Evolutionary conservation across 1,140 invertebrate species (phyloP).

Genomic region (Ceratitis capitata): DNA sequence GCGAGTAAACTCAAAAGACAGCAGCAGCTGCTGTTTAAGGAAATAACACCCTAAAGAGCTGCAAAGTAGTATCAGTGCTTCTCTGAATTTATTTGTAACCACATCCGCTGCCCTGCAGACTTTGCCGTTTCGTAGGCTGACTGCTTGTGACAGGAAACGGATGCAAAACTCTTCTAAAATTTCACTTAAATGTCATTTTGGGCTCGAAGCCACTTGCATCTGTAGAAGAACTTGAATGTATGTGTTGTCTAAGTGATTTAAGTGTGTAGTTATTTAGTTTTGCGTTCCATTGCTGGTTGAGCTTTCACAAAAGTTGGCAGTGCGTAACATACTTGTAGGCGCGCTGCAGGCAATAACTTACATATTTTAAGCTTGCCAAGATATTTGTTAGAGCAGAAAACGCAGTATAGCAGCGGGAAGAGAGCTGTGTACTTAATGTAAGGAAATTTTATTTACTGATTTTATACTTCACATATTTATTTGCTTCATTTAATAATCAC

Average conservation of each 20-base stretch:
- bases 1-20: too few relatives aligned
- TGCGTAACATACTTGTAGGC: neutral
- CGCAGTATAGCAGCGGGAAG: too few relatives aligned
- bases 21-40: neutral
- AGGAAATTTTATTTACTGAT: too few relatives aligned
- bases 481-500: too few relatives aligned
- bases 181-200: constrained; percentile 9
- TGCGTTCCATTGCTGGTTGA: neutral
- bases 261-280: neutral
- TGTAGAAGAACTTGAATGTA: neutral
- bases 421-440: too few relatives aligned
- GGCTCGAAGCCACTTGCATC: neutral
- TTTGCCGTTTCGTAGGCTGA: neutral
- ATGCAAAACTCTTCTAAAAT: neutral
- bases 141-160: neutral
- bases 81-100: neutral
- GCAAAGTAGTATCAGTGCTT: neutral
- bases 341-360: neutral
- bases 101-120: neutral
- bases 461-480: too few relatives aligned
- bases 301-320: neutral
- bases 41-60: neutral
- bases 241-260: neutral
- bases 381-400: neutral
- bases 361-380: neutral